These are phyloP conservation scores for Colossoma macropomum DNA, from an alignment of 2,113 vertebrate species.

Conservation along the genomic window DNA sequence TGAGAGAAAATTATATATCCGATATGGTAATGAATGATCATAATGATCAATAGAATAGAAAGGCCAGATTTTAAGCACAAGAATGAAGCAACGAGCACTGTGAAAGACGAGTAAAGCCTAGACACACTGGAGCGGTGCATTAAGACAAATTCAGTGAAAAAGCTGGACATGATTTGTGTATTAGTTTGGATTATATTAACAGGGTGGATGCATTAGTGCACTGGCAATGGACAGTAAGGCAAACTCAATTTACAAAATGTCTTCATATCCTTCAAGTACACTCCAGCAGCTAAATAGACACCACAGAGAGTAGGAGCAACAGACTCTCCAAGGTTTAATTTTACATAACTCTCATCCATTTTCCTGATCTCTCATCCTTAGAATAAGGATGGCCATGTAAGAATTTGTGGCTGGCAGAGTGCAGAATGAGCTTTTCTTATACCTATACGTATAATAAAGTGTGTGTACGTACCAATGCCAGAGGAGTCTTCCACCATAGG, in stretches of 20 bases:
- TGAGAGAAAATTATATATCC: no score
- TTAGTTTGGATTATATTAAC: not conserved
- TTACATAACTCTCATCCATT: not conserved
- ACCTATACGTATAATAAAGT: not conserved
- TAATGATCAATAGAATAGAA: no score
- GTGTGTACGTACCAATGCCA: slow-evolving; percentile 83
- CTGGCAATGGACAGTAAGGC: not conserved
- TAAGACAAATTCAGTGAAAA: no score
- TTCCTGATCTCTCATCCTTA: not conserved
- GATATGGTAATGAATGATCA: no score
- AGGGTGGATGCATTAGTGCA: not conserved
- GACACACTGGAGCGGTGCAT: no score
- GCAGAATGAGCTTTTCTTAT: not conserved
- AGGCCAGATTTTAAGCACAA: not conserved
- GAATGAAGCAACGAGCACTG: not conserved
- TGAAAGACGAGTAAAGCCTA: not conserved
- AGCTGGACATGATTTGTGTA: not conserved
- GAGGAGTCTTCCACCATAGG: slow-evolving; percentile 98
- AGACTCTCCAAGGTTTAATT: not conserved
- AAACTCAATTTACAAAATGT: not conserved
- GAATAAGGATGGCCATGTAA: not conserved
- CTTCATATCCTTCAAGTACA: not conserved
- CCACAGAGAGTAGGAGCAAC: no score
- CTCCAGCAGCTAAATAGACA: not conserved
- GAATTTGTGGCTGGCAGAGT: not conserved